Base-by-base conservation (phyloP, 1,140 invertebrate species). In the Anagrus nilaparvatae region DNA sequence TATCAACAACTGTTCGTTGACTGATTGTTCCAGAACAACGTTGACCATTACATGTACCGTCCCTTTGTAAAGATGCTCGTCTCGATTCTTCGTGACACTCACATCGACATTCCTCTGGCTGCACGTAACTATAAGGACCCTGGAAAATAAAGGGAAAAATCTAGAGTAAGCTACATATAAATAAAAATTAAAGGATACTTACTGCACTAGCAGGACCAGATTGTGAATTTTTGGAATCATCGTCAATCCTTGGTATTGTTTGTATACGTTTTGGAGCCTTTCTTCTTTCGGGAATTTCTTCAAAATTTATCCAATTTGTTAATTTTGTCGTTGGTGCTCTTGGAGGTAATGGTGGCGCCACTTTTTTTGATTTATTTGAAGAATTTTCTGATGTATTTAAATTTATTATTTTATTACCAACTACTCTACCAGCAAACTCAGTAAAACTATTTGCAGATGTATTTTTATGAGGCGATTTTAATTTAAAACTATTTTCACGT, bases 221-320 rank as follows among this genome's bases (percentile, higher is more conserved):
- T 25, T 47, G 50, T 23, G 43, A 29, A 40, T 45, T 46, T 34
- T 61, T 65, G 3, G 47, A 39, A 14, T 66, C 62, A 17, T 67
- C 63, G 10, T 66, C 64, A 2, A 59, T 20, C 10, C 62, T 64
- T 4, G 84, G 83, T 49, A 88, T 72, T 7, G 82, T 84, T 52
- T 85, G 83, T 47, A 87, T 87, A 40, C 82, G 70, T 61, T 84
- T 84, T 9, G 85, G 81, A 33, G 78, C 71, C 59, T 84, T 84
- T 14, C 81, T 68, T 47, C 77, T 75, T 59, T 88, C 84, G 0
- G 85, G 84, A 37, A 87, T 79, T 51, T 88, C 84, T 59, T 87
- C 82, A 56, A 88, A 87, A 55, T 87, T 84, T 20, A 90, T 82
- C 86, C 86, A 90, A 38, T 79, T 77, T 3, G 38, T 45, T 2